phyloP scores from a whole-genome alignment of 1,140 invertebrate genomes.

The Cyclina sinensis region DNA sequence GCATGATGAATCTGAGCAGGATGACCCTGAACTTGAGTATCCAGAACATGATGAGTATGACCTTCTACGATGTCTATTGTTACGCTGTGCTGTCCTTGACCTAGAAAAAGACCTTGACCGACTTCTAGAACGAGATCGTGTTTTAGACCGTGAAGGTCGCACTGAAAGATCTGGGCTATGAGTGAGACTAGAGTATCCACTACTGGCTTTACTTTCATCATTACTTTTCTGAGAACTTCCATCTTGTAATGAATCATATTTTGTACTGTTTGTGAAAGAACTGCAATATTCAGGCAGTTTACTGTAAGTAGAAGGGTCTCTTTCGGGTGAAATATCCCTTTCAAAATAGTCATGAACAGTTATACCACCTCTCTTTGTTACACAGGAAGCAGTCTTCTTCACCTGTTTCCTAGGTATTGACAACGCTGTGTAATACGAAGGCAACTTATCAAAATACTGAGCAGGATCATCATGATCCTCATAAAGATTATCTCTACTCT shows the following conservation, averaged over 20 bases:
- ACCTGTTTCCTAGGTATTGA: constrained; percentile 76
- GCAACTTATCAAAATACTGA: constrained; percentile 82
- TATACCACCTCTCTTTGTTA: constrained; percentile 55
- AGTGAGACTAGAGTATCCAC: constrained; percentile 72
- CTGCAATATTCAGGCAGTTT: constrained; percentile 84
- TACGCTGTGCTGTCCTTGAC: constrained; percentile 82
- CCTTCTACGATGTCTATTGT: constrained; percentile 41
- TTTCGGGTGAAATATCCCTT: constrained; percentile 72
- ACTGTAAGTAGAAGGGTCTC: constrained; percentile 70
- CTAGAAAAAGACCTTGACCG: constrained; percentile 76
- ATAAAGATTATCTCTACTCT: constrained; percentile 44
- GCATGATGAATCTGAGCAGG: constrained; percentile 36
- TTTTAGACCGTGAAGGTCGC: constrained; percentile 61
- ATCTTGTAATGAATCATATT: constrained; percentile 73
- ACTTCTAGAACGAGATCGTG: constrained; percentile 59
- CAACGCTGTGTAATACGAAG: constrained; percentile 81
- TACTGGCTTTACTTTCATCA: constrained; percentile 69
- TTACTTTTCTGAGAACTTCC: constrained; percentile 39
- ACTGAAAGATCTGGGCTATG: constrained; percentile 58
- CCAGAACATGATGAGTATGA: constrained; percentile 71
- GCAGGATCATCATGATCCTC: constrained; percentile 52
- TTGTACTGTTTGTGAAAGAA: constrained; percentile 84
- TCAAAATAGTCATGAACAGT: constrained; percentile 74
- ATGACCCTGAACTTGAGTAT: constrained; percentile 61
- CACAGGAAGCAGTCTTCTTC: constrained; percentile 66